phyloP scores from a whole-genome alignment of 2,113 vertebrate species.

The Oncorhynchus masou region DNA sequence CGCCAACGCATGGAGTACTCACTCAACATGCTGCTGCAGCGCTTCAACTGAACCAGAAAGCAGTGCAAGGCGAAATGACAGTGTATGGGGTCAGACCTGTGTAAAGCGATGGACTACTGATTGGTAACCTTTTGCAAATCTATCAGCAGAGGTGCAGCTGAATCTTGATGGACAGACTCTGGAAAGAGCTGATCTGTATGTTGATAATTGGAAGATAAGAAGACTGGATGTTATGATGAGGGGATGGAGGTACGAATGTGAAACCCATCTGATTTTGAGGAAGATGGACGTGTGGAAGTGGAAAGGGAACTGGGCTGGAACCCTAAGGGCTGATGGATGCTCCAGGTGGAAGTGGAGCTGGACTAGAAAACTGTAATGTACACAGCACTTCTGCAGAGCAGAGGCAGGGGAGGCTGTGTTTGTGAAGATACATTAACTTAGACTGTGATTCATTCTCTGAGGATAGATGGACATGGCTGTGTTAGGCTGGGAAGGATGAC shows the following conservation, averaged over 20 bases:
- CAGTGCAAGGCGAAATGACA: too few relatives aligned
- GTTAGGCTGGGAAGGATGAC: slow-evolving; percentile 25
- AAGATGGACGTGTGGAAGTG: slow-evolving; percentile 34
- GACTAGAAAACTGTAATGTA: slow-evolving; percentile 53
- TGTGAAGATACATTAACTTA: slow-evolving; percentile 40
- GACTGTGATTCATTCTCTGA: slow-evolving; percentile 65
- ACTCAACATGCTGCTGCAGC: slow-evolving; percentile 94
- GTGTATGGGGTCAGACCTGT: slow-evolving; percentile 3
- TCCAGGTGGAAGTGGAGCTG: slow-evolving; percentile 52
- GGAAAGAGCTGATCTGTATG: slow-evolving; percentile 64
- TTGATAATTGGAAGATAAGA: slow-evolving; percentile 50
- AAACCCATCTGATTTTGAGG: slow-evolving; percentile 39
- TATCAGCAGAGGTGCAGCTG: slow-evolving; percentile 28
- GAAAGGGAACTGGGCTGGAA: slow-evolving; percentile 77
- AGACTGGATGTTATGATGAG: slow-evolving; percentile 29
- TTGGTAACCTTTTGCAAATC: slow-evolving; percentile 24
- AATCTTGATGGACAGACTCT: slow-evolving; percentile 11
- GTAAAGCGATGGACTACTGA: slow-evolving; percentile 36
- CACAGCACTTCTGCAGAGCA: slow-evolving; percentile 68
- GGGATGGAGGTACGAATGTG: slow-evolving; percentile 82
- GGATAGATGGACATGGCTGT: slow-evolving; percentile 42
- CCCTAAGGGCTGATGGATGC: slow-evolving; percentile 49
- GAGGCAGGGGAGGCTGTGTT: slow-evolving; percentile 34
- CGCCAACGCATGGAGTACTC: slow-evolving; percentile 93
- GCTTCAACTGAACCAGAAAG: slow-evolving; percentile 79